Conservation (phyloP, 2,888 invertebrate species). For the Entomobrya proxima region DNA sequence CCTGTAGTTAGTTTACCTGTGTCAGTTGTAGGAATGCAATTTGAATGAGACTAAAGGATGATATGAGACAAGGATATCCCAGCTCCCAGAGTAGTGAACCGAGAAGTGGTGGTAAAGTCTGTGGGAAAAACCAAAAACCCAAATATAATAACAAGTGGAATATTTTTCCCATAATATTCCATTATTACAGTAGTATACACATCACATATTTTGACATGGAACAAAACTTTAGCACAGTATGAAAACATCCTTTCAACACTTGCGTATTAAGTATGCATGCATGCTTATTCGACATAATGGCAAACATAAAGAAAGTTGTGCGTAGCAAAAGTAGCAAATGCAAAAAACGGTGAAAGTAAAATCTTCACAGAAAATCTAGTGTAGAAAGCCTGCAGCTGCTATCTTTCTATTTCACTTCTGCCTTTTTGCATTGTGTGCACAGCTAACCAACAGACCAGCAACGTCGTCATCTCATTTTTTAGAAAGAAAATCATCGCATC, state of each 20-base stretch:
- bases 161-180: background rate
- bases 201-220: too few relatives aligned
- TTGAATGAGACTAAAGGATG: slow-evolving; percentile 81
- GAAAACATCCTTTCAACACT: background rate
- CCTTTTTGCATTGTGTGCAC: background rate
- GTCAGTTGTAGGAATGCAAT: slow-evolving; percentile 81
- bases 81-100: slow-evolving; percentile 80
- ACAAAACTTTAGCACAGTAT: too few relatives aligned
- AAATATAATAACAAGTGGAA: background rate
- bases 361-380: background rate
- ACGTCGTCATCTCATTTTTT: background rate
- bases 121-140: slow-evolving; percentile 59
- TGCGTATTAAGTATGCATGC: background rate
- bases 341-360: slow-evolving; percentile 17
- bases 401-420: background rate
- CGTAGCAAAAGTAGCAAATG: background rate
- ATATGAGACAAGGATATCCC: slow-evolving; percentile 81
- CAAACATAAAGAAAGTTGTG: slow-evolving; percentile 32
- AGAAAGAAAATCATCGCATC: background rate
- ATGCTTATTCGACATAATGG: background rate
- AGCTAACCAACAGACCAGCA: background rate
- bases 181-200: background rate
- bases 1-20: slow-evolving; percentile 77
- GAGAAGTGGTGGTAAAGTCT: slow-evolving; percentile 79
- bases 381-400: background rate